Percentiles rank a stretch among this genome's conserved stretches.
phyloP scores from a whole-genome alignment of 2,888 invertebrate genomes.

The Drosophila ustulata region DNA sequence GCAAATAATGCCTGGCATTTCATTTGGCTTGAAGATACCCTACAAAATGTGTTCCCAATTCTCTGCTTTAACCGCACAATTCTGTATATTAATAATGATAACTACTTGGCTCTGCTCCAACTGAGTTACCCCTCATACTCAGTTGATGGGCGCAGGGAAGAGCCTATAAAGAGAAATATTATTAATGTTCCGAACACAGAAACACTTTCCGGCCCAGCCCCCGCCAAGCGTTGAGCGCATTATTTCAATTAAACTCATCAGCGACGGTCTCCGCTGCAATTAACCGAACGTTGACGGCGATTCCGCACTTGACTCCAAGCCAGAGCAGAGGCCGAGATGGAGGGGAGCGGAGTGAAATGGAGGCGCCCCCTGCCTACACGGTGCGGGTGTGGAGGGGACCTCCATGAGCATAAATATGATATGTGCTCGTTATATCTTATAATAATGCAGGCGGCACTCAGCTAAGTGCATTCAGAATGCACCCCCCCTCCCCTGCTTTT shows the following conservation, averaged over 20 bases:
- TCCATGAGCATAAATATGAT: conserved; percentile 63
- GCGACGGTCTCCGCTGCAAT: conserved; percentile 71
- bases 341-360: not conserved
- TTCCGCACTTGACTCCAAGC: conserved; percentile 70
- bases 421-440: conserved; percentile 52
- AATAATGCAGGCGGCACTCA: conserved; percentile 69
- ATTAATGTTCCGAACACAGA: conserved; percentile 68
- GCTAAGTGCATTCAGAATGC: conserved; percentile 65
- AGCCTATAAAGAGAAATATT: conserved; percentile 56
- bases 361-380: not conserved
- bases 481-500: conserved; percentile 11
- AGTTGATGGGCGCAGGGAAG: conserved; percentile 2
- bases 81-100: not conserved
- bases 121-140: not conserved
- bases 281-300: conserved; percentile 58
- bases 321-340: not conserved
- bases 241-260: conserved; percentile 81
- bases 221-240: conserved; percentile 60
- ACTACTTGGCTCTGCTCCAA: not conserved
- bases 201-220: conserved; percentile 55
- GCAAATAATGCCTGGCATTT: not conserved
- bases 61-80: not conserved
- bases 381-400: conserved; percentile 61
- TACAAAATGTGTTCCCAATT: not conserved
- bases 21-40: not conserved